Conservation (phyloP, 2,113 vertebrate species). For the Chascanopsetta lugubris region DNA sequence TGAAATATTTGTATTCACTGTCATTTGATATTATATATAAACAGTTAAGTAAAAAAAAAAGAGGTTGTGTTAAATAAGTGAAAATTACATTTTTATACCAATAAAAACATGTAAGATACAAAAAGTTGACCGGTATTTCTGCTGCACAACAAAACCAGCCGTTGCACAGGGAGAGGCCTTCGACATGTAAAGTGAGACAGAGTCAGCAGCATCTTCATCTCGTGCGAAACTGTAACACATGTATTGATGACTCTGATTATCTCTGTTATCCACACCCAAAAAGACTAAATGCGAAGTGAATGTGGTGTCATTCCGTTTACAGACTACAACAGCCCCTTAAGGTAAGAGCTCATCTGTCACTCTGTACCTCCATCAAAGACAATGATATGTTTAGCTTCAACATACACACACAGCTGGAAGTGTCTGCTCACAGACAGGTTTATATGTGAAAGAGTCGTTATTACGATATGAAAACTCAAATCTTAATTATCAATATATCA, state of each 20-base stretch:
- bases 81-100: constrained; percentile 35
- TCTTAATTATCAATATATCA: no score
- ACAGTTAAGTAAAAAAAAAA: neutral
- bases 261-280: neutral
- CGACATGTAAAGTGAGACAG: neutral
- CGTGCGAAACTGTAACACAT: neutral
- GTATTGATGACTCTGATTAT: neutral
- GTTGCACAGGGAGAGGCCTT: neutral
- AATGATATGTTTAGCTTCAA: no score
- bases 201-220: neutral
- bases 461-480: no score
- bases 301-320: neutral
- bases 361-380: neutral
- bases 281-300: neutral
- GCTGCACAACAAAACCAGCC: neutral
- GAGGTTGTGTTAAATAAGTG: neutral
- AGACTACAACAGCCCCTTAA: neutral
- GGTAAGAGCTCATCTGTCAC: neutral
- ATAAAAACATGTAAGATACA: constrained; percentile 29
- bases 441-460: no score
- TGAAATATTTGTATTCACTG: neutral
- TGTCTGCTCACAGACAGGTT: neutral
- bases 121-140: neutral
- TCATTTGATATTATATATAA: constrained; percentile 6
- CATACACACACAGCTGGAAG: neutral